Evolutionary conservation across 1,140 invertebrate species (phyloP), one percentile per base, ranked within the genome.

Genomic region (Eumaeus atala): DNA sequence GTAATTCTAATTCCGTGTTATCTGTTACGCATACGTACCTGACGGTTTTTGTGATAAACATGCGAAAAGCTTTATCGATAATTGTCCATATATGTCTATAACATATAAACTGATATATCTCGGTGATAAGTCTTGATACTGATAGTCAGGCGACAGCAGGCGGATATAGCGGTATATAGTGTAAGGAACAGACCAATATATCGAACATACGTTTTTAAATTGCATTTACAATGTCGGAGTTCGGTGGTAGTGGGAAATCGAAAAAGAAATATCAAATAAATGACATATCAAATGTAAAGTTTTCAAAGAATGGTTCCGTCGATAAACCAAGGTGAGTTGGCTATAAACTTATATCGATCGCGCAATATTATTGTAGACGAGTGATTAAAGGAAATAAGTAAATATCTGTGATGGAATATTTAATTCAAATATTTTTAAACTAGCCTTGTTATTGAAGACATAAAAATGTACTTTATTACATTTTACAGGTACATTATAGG

Each of bases 221-320:
- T 28, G 21, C 21, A 28, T 28, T 28, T 28, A 6, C 6, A 28
- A 28, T 28, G 21, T 28, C 21, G 21, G 21, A 28, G 21, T 28
- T 28, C 21, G 21, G 21, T 28, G 21, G 21, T 28, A 28, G 21
- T 28, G 21, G 21, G 21, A 28, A 28, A 28, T 52, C 61, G 17
- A 72, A 59, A 54, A 64, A 68, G 21, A 65, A 55, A 38, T 68
- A 68, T 34, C 56, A 36, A 48, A 61, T 68, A 10, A 68, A 59
- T 17, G 61, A 68, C 61, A 53, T 68, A 11, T 55, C 60, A 1
- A 58, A 66, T 18, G 61, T 66, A n/a, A 57, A 72, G 56, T 64
- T 72, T 48, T 59, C 67, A 2, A 66, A 66, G 58, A 62, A 61
- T 60, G 61, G 36, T 34, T 49, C 51, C 4, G 40, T 35, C 1